Evolutionary conservation across 2,113 vertebrate genomes (phyloP).

Genomic region (Callaeas wilsoni): DNA sequence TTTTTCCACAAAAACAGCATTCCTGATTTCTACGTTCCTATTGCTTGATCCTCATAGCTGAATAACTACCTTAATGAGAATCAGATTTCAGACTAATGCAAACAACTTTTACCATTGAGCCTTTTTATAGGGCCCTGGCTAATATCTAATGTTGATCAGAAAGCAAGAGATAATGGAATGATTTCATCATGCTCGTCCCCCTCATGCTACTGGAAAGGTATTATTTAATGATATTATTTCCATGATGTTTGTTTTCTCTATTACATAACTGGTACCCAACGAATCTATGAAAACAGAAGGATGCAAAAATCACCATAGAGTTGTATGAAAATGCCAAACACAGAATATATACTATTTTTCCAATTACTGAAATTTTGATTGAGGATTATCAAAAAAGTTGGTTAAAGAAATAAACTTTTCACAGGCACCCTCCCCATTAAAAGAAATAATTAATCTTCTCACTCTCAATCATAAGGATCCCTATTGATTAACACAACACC

Average conservation of each 20-base stretch:
- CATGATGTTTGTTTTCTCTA: neutral
- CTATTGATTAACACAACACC: neutral
- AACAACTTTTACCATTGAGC: neutral
- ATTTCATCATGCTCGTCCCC: neutral
- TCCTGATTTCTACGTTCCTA: neutral
- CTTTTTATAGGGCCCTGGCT: neutral
- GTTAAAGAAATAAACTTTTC: neutral
- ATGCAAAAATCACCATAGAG: rapidly evolving
- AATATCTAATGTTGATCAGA: neutral
- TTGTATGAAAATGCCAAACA: neutral
- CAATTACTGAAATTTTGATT: neutral
- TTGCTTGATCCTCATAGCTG: neutral
- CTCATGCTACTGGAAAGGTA: neutral
- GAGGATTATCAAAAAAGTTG: neutral
- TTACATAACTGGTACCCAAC: neutral
- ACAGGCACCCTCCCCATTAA: neutral
- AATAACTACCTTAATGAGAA: neutral
- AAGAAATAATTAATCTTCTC: neutral
- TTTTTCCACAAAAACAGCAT: neutral
- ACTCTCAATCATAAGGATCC: neutral
- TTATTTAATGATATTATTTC: neutral
- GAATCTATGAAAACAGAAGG: neutral
- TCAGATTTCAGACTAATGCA: neutral
- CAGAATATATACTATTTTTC: neutral
- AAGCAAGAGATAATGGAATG: neutral